Percentiles rank a stretch among this genome's conserved stretches.
Evolutionary conservation across 2,113 vertebrate genomes (phyloP).

Genomic region (Pseudolaguvia tuberculata): DNA sequence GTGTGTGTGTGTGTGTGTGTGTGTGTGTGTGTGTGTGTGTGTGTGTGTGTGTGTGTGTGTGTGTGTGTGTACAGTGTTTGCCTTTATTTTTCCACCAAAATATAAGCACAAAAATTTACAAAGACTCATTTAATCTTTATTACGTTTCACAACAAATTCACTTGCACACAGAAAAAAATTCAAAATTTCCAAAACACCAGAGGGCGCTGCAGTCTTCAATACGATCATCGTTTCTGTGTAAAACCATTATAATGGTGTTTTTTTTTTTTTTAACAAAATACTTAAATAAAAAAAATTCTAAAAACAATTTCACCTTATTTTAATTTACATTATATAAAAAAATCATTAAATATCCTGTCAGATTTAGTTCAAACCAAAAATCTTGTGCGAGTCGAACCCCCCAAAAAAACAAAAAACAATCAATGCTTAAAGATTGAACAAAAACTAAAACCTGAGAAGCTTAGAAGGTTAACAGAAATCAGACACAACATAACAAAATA

Average conservation of each 20-base stretch:
- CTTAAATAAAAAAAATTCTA: too few relatives aligned
- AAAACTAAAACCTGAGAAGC: slow-evolving; percentile 20
- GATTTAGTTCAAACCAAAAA: background rate
- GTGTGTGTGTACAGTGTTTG: background rate
- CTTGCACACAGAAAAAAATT: slow-evolving; percentile 15
- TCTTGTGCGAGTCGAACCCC: background rate
- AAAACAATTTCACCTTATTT: too few relatives aligned
- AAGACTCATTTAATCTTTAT: background rate
- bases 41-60: slow-evolving; percentile 17
- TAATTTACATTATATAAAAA: background rate
- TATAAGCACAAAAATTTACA: background rate
- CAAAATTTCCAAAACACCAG: slow-evolving; percentile 25
- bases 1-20: background rate
- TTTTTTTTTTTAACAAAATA: background rate
- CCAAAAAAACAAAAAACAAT: background rate
- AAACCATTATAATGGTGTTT: slow-evolving; percentile 13
- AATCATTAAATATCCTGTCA: background rate
- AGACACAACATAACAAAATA: background rate
- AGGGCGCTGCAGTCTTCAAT: slow-evolving; percentile 30
- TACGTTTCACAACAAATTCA: slow-evolving; percentile 14
- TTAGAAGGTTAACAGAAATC: background rate
- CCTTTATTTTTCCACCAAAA: too few relatives aligned
- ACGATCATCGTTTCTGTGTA: slow-evolving; percentile 32
- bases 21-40: background rate
- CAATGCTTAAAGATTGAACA: background rate